Evolutionary conservation across 2,797 vertebrate genomes (phyloP).

Genomic region (Enteromius anoplus): DNA sequence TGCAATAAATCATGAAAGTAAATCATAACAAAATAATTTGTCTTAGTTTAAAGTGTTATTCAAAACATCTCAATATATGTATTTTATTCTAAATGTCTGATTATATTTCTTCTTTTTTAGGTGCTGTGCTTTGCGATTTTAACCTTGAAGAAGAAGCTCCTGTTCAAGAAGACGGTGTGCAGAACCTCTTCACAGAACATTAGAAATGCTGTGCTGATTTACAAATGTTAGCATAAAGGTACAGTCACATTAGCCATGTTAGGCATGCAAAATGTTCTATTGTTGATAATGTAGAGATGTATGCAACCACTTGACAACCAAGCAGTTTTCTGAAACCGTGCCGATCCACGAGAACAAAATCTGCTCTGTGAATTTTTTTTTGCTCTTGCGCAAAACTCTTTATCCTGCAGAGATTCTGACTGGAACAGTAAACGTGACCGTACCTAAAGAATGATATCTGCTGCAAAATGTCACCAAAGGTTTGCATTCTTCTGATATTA

Average conservation of each 20-base stretch:
- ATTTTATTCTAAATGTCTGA: not conserved
- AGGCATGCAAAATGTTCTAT: not conserved
- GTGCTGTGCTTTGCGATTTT: conserved; percentile 62
- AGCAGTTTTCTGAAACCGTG: not conserved
- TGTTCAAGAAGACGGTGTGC: not conserved
- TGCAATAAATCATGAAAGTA: no score
- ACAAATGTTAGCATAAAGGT: not conserved
- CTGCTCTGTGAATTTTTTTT: not conserved
- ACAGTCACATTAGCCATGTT: not conserved
- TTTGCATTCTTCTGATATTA: not conserved
- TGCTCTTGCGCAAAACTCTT: not conserved
- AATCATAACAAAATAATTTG: not conserved
- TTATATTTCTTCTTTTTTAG: conserved; percentile 46
- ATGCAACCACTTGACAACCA: not conserved
- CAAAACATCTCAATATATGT: not conserved
- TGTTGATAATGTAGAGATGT: no score
- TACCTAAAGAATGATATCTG: not conserved
- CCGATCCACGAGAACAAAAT: no score
- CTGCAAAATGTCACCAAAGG: not conserved
- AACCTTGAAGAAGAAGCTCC: conserved; percentile 17
- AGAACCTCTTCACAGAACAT: not conserved
- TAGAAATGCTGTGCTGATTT: conserved; percentile 39
- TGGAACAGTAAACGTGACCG: not conserved
- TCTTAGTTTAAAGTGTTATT: not conserved
- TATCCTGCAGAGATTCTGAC: not conserved